phyloP scores from a whole-genome alignment of 2,888 invertebrate species.

The Ariolimax columbianus region DNA sequence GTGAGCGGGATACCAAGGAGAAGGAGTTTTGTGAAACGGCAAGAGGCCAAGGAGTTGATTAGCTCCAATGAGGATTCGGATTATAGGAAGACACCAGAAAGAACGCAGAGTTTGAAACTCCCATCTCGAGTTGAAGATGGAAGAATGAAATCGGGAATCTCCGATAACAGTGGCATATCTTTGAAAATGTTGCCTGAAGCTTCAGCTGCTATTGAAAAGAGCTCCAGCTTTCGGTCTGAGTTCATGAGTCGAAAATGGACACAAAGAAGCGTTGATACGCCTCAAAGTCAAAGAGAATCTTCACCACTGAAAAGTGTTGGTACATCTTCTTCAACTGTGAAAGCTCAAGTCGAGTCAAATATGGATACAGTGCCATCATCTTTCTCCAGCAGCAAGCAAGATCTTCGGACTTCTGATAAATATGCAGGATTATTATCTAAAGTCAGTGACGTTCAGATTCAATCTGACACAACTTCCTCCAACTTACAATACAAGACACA shows the following conservation, averaged over 20 bases:
- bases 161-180: not conserved
- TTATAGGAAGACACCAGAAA: slow-evolving; percentile 68
- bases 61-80: slow-evolving; percentile 64
- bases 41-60: slow-evolving; percentile 59
- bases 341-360: not conserved
- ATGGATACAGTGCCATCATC: not conserved
- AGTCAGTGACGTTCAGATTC: not conserved
- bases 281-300: slow-evolving; percentile 63
- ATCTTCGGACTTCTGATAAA: not conserved
- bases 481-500: not conserved
- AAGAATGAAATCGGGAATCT: not conserved
- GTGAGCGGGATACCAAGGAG: slow-evolving; percentile 55
- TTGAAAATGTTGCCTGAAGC: not conserved
- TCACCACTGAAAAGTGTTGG: slow-evolving; percentile 56
- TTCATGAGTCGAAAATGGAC: slow-evolving; percentile 64
- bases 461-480: not conserved
- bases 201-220: slow-evolving; percentile 19
- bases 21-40: slow-evolving; percentile 58
- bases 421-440: not conserved
- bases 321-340: not conserved
- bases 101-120: slow-evolving; percentile 65
- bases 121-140: not conserved
- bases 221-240: slow-evolving; percentile 68
- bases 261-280: slow-evolving; percentile 79
- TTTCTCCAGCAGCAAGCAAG: not conserved